Evolutionary conservation across 2,113 vertebrate genomes (phyloP).

Genomic region (Triplophysa tibetana): DNA sequence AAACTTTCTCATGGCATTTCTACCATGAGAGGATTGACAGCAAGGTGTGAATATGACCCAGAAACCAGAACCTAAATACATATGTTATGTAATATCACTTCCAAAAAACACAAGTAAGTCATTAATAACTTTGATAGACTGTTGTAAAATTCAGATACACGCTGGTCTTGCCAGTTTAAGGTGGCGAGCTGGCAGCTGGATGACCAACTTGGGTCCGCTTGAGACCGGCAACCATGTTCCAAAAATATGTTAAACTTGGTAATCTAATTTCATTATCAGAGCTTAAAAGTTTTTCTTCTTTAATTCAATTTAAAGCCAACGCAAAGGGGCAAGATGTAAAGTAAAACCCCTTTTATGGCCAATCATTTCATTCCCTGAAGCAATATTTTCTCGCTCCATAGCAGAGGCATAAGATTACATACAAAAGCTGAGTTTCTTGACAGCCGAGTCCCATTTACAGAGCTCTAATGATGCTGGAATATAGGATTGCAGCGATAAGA

Average conservation of each 20-base stretch:
- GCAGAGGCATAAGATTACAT: conserved; percentile 44
- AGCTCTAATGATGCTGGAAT: conserved; percentile 66
- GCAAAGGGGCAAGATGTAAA: background rate
- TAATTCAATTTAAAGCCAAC: conserved; percentile 32
- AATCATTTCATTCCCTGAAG: background rate
- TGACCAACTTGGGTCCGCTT: too few species aligned
- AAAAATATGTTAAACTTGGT: too few species aligned
- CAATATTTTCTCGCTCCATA: conserved; percentile 29
- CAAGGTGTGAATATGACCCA: conserved; percentile 6
- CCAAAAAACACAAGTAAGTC: conserved; percentile 6
- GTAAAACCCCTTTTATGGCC: conserved; percentile 10
- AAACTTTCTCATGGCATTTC: conserved; percentile 32
- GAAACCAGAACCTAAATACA: background rate
- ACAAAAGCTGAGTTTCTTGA: conserved; percentile 56
- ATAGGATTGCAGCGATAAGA: conserved; percentile 70
- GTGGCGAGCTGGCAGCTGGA: too few species aligned
- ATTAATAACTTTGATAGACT: background rate
- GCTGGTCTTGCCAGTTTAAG: too few species aligned
- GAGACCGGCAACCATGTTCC: too few species aligned
- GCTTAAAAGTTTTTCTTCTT: conserved; percentile 4
- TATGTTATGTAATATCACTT: background rate
- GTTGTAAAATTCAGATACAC: background rate
- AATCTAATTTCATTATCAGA: conserved; percentile 4
- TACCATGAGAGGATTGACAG: conserved; percentile 5
- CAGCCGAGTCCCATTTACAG: conserved; percentile 53